These are phyloP conservation scores for Pemphigus obesinymphae DNA, from an alignment of 1,140 invertebrate genomes.

Conservation along the genomic window DNA sequence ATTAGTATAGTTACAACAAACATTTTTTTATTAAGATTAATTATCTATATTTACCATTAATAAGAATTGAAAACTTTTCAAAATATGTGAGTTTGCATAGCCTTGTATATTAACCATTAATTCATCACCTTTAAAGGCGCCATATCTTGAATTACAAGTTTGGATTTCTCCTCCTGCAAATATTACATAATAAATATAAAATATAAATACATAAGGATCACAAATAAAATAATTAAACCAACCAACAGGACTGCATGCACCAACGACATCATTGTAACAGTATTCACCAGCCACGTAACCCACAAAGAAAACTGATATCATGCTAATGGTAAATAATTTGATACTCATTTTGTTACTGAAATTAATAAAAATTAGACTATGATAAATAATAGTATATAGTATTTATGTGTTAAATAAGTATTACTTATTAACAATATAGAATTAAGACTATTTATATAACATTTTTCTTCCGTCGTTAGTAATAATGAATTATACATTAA, in stretches of 20 bases:
- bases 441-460: no score
- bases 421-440: no score
- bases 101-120: conserved; percentile 54
- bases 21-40: no score
- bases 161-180: conserved; percentile 49
- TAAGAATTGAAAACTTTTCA: conserved; percentile 67
- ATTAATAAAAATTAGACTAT: background rate
- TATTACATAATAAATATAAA: conserved; percentile 13
- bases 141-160: conserved; percentile 66
- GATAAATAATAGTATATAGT: background rate
- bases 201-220: background rate
- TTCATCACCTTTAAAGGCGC: conserved; percentile 53
- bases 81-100: conserved; percentile 63
- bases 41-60: conserved; percentile 54
- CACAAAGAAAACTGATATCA: background rate
- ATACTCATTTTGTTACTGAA: background rate
- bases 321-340: background rate
- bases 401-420: background rate
- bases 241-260: conserved; percentile 56
- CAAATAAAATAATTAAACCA: conserved; percentile 43
- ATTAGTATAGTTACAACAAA: no score
- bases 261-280: conserved; percentile 60
- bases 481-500: no score
- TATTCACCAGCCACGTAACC: conserved; percentile 50
- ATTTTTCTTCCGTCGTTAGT: no score